phyloP scores from a whole-genome alignment of 1,140 invertebrate genomes.

The Papilio machaon region DNA sequence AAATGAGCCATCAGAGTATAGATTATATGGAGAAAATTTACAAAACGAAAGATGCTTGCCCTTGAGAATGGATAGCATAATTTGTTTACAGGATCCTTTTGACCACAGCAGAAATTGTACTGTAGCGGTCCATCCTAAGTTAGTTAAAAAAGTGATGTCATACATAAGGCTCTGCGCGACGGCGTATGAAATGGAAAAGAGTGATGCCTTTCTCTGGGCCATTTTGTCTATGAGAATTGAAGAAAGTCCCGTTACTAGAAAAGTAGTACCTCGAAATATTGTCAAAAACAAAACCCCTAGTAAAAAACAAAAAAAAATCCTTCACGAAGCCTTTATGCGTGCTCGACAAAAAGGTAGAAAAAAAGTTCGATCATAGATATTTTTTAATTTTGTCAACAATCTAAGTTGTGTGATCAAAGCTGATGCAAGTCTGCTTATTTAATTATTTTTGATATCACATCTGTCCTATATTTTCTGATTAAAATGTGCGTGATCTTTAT shows the following conservation, averaged over 20 bases:
- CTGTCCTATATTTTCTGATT: too few relatives aligned
- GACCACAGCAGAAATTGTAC: constrained; percentile 83
- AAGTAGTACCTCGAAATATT: neutral
- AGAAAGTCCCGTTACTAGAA: neutral
- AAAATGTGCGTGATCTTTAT: too few relatives aligned
- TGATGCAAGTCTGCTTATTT: too few relatives aligned
- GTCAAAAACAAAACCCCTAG: neutral
- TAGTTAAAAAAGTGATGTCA: constrained; percentile 43
- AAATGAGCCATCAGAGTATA: constrained; percentile 58
- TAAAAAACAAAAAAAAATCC: neutral
- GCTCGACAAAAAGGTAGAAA: neutral
- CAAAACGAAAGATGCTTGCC: constrained; percentile 51
- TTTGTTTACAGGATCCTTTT: constrained; percentile 86
- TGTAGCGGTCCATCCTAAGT: constrained; percentile 54
- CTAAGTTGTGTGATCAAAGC: neutral
- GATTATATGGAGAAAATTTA: constrained; percentile 75
- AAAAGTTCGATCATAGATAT: neutral
- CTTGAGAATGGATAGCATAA: constrained; percentile 65
- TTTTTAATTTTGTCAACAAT: neutral
- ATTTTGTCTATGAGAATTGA: constrained; percentile 11
- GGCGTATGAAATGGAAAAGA: neutral
- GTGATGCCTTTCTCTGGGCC: neutral
- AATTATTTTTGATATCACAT: too few relatives aligned
- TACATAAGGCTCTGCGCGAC: neutral
- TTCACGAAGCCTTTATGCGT: constrained; percentile 10